phyloP scores from a whole-genome alignment of 2,888 invertebrate genomes.

The Lithosia quadra region DNA sequence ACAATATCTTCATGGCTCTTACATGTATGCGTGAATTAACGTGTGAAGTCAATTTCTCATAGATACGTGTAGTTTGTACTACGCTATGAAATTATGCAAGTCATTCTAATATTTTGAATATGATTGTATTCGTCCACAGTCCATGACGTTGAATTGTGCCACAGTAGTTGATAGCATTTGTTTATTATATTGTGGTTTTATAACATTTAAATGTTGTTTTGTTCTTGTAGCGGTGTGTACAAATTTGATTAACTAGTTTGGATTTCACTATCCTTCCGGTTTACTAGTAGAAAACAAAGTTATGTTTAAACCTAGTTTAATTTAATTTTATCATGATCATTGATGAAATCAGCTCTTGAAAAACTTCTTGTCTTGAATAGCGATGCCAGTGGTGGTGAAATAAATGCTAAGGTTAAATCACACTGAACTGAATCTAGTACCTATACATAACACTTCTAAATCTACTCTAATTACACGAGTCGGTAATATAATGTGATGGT shows the following conservation, averaged over 20 bases:
- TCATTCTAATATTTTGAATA: slow-evolving; percentile 37
- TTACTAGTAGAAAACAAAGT: no score
- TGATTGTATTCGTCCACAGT: slow-evolving; percentile 39
- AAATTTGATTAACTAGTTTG: neutral
- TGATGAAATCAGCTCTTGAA: no score
- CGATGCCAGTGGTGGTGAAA: no score
- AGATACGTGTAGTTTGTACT: neutral
- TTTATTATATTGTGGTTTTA: neutral
- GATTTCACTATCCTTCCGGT: neutral
- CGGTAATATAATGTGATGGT: no score
- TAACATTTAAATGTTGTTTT: neutral
- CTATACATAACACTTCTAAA: no score
- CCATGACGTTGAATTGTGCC: slow-evolving; percentile 32
- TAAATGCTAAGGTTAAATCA: no score
- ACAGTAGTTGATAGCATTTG: slow-evolving; percentile 15
- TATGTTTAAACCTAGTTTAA: neutral
- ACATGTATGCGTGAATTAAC: slow-evolving; percentile 34
- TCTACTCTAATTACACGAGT: no score
- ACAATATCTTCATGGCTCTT: slow-evolving; percentile 24
- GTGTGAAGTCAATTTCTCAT: slow-evolving; percentile 17
- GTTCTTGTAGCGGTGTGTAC: neutral
- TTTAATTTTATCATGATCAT: neutral
- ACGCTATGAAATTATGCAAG: slow-evolving; percentile 22
- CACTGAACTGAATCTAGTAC: no score
- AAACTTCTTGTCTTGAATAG: no score